Evolutionary conservation across 1,140 invertebrate species (phyloP).

Genomic region (Drosophila bifasciata): DNA sequence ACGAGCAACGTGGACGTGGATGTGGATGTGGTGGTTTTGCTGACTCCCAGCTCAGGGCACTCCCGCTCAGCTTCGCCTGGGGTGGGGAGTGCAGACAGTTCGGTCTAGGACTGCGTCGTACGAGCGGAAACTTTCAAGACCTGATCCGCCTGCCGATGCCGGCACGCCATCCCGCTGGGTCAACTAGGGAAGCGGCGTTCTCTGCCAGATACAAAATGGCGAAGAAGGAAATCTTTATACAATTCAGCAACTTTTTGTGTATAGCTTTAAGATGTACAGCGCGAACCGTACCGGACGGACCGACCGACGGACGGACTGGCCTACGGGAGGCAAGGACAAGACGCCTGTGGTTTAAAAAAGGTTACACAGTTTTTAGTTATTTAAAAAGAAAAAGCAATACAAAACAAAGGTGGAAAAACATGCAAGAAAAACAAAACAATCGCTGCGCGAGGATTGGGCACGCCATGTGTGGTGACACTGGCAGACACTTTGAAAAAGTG

Average conservation of each 20-base stretch:
- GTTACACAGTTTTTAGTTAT: slow-evolving; percentile 51
- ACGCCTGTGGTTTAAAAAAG: slow-evolving; percentile 46
- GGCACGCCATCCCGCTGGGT: too few relatives aligned
- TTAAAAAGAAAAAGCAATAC: slow-evolving; percentile 27
- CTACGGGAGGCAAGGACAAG: not conserved
- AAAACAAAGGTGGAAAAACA: slow-evolving; percentile 17
- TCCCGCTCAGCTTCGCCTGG: too few relatives aligned
- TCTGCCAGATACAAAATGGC: slow-evolving; percentile 4
- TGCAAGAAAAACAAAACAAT: slow-evolving; percentile 1
- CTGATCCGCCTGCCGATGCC: not conserved
- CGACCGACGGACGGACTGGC: slow-evolving; percentile 37
- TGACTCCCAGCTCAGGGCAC: too few relatives aligned
- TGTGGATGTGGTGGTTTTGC: not conserved
- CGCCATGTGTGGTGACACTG: slow-evolving; percentile 31
- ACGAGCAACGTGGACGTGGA: slow-evolving; percentile 33
- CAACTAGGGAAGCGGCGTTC: not conserved
- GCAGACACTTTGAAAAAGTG: slow-evolving; percentile 42
- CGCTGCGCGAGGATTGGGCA: slow-evolving; percentile 18
- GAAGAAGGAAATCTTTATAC: slow-evolving; percentile 56
- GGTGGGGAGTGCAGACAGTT: too few relatives aligned
- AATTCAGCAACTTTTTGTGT: slow-evolving; percentile 77
- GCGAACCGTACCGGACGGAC: slow-evolving; percentile 23
- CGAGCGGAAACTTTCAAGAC: slow-evolving; percentile 6
- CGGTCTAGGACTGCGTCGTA: too few relatives aligned
- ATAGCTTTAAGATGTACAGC: slow-evolving; percentile 77